A percentile compares a stretch with the other conserved stretches of the same genome.
These are phyloP conservation scores for Serranus cabrilla DNA, from an alignment of 2,797 vertebrate genomes.

Conservation along the genomic window DNA sequence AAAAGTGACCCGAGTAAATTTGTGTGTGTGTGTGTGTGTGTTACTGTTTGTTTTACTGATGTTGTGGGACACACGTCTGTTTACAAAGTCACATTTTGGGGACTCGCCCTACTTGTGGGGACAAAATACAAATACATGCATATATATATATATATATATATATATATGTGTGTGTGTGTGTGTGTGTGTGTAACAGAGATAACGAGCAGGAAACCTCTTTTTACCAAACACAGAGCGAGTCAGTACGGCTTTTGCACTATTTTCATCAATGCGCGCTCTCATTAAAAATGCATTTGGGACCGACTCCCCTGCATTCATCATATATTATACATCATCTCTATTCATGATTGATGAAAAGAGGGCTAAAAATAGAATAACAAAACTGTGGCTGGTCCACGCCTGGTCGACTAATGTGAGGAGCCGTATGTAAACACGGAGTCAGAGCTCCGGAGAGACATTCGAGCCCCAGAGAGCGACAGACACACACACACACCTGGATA, in stretches of 20 bases:
- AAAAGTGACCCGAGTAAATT: too few relatives aligned
- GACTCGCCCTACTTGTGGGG: too few relatives aligned
- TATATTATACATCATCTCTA: constrained; percentile 82
- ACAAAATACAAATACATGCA: too few relatives aligned
- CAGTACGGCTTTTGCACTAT: constrained; percentile 50
- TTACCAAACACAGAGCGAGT: constrained; percentile 27
- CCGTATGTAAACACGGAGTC: constrained; percentile 61
- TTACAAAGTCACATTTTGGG: too few relatives aligned
- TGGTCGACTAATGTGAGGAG: constrained; percentile 42
- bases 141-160: too few relatives aligned
- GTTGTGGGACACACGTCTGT: too few relatives aligned
- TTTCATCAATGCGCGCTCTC: constrained; percentile 66
- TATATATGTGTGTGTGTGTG: background rate
- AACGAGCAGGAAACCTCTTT: constrained; percentile 23
- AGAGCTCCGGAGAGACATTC: constrained; percentile 33
- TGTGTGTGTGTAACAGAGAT: background rate
- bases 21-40: too few relatives aligned
- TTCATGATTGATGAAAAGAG: constrained; percentile 82
- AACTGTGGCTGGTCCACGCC: constrained; percentile 61
- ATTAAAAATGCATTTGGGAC: constrained; percentile 83
- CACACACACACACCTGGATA: constrained; percentile 15
- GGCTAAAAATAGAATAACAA: constrained; percentile 83
- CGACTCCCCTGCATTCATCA: constrained; percentile 78
- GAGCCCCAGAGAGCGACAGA: constrained; percentile 30
- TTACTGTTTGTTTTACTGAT: too few relatives aligned